phyloP scores from a whole-genome alignment of 2,113 vertebrate species.

The Loxodonta africana region DNA sequence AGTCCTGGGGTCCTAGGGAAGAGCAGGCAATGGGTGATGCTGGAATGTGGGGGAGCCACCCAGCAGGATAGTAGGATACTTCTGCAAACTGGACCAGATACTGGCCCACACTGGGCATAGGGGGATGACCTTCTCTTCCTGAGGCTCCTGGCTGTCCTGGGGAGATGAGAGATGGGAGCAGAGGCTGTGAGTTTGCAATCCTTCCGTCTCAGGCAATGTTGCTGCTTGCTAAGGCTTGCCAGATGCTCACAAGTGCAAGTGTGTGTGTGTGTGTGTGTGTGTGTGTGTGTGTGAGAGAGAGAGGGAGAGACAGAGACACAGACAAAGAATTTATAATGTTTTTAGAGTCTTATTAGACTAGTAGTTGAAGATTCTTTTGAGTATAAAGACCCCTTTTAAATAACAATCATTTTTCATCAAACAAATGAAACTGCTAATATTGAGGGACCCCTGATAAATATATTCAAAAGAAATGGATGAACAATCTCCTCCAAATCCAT shows the following conservation, averaged over 20 bases:
- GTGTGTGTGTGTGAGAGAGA: neutral
- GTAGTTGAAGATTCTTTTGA: conserved; percentile 15
- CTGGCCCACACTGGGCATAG: neutral
- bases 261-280: neutral
- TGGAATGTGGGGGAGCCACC: neutral
- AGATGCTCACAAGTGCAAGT: neutral
- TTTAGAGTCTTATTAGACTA: neutral
- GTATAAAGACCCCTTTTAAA: conserved; percentile 43
- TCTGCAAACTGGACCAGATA: neutral
- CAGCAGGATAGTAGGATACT: no score
- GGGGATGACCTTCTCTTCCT: neutral
- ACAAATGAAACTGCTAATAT: conserved; percentile 3
- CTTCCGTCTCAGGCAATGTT: neutral
- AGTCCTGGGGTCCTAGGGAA: neutral
- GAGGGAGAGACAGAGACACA: neutral
- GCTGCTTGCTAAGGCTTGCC: neutral
- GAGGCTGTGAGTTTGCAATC: neutral
- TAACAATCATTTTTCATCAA: conserved; percentile 21
- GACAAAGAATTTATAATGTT: neutral
- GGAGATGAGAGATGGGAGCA: neutral
- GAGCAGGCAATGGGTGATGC: neutral
- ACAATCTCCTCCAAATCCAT: conserved; percentile 26
- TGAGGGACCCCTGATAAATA: neutral
- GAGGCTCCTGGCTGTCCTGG: neutral
- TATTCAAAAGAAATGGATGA: neutral